phyloP scores from a whole-genome alignment of 2,797 vertebrate genomes.

The Rallus crepitans region DNA sequence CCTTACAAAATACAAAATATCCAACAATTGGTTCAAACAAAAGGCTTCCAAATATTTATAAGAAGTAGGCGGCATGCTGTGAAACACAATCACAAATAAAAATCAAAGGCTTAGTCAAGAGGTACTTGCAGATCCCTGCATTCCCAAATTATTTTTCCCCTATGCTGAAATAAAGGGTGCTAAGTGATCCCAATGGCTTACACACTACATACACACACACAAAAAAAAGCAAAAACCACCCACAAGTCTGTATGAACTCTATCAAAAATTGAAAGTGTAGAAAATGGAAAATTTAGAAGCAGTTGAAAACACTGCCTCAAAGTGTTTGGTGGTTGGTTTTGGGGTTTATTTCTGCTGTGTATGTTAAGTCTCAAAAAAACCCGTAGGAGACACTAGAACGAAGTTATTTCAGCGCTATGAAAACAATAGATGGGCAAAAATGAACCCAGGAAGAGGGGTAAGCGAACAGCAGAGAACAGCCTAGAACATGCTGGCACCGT shows the following conservation, averaged over 20 bases:
- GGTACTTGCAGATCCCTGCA: background rate
- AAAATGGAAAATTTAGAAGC: background rate
- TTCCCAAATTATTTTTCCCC: background rate
- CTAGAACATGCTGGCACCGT: accelerated
- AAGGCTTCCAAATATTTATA: background rate
- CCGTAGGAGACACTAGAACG: accelerated
- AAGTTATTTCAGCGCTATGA: background rate
- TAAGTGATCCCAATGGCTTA: background rate
- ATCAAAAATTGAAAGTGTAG: background rate
- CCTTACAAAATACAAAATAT: background rate
- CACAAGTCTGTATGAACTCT: background rate
- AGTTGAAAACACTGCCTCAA: background rate
- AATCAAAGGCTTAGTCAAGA: background rate
- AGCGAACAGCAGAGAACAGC: background rate
- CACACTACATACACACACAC: background rate
- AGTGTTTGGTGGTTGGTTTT: too few relatives aligned
- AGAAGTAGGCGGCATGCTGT: background rate
- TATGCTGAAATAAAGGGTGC: background rate
- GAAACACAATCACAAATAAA: background rate
- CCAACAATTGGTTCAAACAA: background rate
- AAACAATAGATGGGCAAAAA: background rate
- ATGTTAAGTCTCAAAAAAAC: background rate
- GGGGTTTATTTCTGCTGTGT: accelerated
- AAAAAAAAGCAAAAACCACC: background rate
- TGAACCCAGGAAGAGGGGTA: background rate